Percentiles rank a stretch among this genome's conserved stretches.
Evolutionary conservation across 1,140 invertebrate species (phyloP).

Genomic region (Drosophila pectinifera): DNA sequence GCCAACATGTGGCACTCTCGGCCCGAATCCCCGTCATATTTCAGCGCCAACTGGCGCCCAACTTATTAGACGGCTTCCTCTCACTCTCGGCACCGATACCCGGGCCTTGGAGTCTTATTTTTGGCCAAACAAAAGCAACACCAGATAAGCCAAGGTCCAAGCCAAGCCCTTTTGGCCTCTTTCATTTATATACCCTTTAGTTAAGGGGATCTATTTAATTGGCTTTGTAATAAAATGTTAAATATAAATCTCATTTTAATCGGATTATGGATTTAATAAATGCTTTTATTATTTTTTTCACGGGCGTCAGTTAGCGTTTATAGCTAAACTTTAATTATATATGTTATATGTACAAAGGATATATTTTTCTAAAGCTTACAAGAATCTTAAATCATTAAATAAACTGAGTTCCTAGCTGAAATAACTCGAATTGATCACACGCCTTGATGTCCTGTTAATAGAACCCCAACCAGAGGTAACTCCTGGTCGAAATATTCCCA

Average conservation of each 20-base stretch:
- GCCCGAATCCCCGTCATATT: conserved; percentile 35
- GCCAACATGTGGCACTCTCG: conserved; percentile 46
- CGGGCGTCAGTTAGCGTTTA: no score
- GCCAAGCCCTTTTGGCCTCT: not conserved
- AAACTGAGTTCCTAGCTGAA: not conserved
- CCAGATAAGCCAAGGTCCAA: conserved; percentile 11
- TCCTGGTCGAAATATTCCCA: not conserved
- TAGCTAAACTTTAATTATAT: no score
- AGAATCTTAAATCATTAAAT: not conserved
- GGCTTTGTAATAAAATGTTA: not conserved
- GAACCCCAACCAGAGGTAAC: not conserved
- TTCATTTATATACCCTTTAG: not conserved
- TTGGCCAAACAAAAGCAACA: conserved; percentile 18
- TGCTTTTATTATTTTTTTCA: no score
- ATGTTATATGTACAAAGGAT: no score
- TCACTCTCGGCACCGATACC: conserved; percentile 21
- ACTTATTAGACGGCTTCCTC: conserved; percentile 58
- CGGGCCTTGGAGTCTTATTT: conserved; percentile 18
- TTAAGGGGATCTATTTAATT: no score
- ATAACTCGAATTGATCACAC: no score
- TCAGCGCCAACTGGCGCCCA: conserved; percentile 55
- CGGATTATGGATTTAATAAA: not conserved
- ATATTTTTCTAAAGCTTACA: no score
- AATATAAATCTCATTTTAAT: not conserved
- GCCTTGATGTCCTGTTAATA: not conserved